phyloP scores from a whole-genome alignment of 2,113 vertebrate species.

The Pristiophorus japonicus region DNA sequence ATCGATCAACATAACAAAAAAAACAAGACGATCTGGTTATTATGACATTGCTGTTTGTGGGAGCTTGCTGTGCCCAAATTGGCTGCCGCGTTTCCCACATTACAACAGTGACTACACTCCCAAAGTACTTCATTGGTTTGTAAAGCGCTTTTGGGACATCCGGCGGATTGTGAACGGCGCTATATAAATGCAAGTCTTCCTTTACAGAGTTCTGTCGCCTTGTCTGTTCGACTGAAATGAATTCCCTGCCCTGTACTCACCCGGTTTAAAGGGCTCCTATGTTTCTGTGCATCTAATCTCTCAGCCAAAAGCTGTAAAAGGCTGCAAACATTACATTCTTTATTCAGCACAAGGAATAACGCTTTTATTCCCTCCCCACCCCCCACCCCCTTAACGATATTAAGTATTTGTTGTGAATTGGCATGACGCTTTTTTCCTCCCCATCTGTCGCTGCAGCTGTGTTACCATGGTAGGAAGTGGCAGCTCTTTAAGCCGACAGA shows the following conservation, averaged over 20 bases:
- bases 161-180: no score
- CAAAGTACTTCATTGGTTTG: no score
- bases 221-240: background rate
- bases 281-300: background rate
- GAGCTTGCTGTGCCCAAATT: no score
- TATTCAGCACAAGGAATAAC: background rate
- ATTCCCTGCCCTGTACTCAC: background rate
- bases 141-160: no score
- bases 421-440: background rate
- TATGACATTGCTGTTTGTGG: no score
- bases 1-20: no score
- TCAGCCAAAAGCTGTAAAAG: background rate
- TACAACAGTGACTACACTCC: no score
- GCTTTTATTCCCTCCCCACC: no score
- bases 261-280: background rate
- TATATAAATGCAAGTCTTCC: no score
- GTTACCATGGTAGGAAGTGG: slow-evolving; percentile 3
- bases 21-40: no score
- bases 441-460: slow-evolving; percentile 21
- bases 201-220: background rate
- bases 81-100: no score
- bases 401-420: slow-evolving; percentile 26
- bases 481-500: background rate
- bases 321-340: slow-evolving; percentile 9
- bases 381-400: background rate